A percentile compares a stretch with the other conserved stretches of the same genome.
Evolutionary conservation across 2,797 vertebrate genomes (phyloP).

Genomic region (Megaceryle alcyon): DNA sequence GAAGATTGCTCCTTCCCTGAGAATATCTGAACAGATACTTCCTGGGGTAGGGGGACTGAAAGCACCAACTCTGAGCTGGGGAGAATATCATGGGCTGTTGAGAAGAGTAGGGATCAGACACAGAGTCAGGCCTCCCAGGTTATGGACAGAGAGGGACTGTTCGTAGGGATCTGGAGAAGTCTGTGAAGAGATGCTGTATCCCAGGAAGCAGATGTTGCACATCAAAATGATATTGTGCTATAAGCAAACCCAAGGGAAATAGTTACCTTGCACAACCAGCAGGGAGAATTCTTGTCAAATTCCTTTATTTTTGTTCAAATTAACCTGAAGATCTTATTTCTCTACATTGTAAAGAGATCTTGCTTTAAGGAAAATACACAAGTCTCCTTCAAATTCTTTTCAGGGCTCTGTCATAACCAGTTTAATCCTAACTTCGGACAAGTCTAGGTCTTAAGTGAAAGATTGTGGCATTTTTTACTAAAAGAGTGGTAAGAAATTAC

Average conservation of each 20-base stretch:
- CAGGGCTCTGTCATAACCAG: neutral
- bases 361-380: neutral
- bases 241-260: neutral
- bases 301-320: neutral
- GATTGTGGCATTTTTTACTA: neutral
- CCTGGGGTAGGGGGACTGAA: neutral
- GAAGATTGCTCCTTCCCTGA: neutral
- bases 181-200: neutral
- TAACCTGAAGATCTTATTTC: neutral
- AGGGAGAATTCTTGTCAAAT: neutral
- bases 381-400: neutral
- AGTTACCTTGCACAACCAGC: rapidly evolving
- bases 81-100: neutral
- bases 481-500: neutral
- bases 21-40: neutral
- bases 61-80: neutral
- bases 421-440: neutral
- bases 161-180: neutral
- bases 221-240: neutral
- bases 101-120: neutral
- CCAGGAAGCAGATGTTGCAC: neutral
- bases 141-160: neutral
- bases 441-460: slow-evolving; percentile 1
- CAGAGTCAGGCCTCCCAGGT: neutral
- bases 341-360: neutral